Evolutionary conservation across 1,140 invertebrate genomes (phyloP), one percentile per base, ranked within the genome.

Genomic region (Macrocentrus cingulum): DNA sequence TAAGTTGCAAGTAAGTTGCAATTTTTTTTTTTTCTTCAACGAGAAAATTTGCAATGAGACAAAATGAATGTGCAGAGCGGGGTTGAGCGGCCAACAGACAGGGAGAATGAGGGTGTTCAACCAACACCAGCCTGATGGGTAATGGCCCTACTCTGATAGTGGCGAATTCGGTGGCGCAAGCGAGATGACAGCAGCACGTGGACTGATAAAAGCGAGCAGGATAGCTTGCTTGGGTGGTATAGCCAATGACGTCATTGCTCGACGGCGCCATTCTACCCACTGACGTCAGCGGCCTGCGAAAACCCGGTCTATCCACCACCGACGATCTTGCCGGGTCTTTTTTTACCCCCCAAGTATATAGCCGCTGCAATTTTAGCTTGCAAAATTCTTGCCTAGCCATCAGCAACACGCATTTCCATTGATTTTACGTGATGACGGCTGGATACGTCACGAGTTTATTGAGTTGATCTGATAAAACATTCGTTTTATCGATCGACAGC

Each of bases 231-330:
- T 37, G 11, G 42, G 16, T 44, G 32, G 23, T 51, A 41, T 25
- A n/a, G n/a, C 13, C 32, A 65, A 68, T 69, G 66, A 69, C 67
- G 67, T 69, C 67, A 69, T 68, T 63, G 63, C 60, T 62, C 66
- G 59, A 60, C 61, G 64, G 66, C 66, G 67, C 64, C 62, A 63
- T 23, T 37, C 11, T 39, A 22, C 37, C 15, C 51, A 37, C 36
- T 48, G 44, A 48, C 42, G 54, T 56, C 32, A 48, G 54, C 32
- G 6, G 23, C 46, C 15, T 25, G 29, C 49, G 49, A 51, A 39
- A 39, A 39, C 36, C 8, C 13, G 4, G 13, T 34, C 6, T 7
- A 34, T 34, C 6, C 29, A 34, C 11, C 6, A 34, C n/a, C 25
- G 25, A 29, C 25, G 25, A 5, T 29, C 25, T 29, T 29, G 4